Conservation (phyloP, 2,113 vertebrate species). For the Osmerus mordax region DNA sequence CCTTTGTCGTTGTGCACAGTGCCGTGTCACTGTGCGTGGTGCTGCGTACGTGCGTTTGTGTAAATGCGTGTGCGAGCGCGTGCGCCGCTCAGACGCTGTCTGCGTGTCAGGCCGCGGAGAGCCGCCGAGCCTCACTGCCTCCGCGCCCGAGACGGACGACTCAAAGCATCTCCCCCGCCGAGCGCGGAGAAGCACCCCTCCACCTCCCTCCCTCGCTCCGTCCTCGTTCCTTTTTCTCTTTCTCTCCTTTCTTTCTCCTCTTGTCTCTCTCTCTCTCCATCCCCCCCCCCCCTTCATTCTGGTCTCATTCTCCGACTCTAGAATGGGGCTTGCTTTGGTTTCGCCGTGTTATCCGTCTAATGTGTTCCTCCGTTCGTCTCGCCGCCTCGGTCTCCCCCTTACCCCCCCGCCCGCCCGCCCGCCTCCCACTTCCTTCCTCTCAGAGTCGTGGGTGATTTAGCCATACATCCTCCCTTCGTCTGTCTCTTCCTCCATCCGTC, state of each 20-base stretch:
- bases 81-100: not conserved
- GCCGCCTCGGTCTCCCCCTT: no score
- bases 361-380: no score
- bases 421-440: not conserved
- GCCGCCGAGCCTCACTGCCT: no score
- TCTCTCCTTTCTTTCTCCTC: no score
- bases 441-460: not conserved
- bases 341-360: no score
- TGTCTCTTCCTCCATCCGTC: conserved; percentile 26
- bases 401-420: not conserved
- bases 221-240: conserved; percentile 1
- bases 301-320: not conserved
- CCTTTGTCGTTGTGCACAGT: no score
- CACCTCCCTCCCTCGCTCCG: not conserved
- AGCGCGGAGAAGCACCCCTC: not conserved
- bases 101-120: not conserved
- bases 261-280: not conserved
- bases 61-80: no score
- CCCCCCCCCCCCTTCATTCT: not conserved
- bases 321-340: not conserved
- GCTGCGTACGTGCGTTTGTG: no score
- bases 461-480: not conserved
- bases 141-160: no score
- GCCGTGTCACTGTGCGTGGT: no score
- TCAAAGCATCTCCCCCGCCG: no score